phyloP scores from a whole-genome alignment of 1,140 invertebrate genomes.

The Kradibia gibbosae region DNA sequence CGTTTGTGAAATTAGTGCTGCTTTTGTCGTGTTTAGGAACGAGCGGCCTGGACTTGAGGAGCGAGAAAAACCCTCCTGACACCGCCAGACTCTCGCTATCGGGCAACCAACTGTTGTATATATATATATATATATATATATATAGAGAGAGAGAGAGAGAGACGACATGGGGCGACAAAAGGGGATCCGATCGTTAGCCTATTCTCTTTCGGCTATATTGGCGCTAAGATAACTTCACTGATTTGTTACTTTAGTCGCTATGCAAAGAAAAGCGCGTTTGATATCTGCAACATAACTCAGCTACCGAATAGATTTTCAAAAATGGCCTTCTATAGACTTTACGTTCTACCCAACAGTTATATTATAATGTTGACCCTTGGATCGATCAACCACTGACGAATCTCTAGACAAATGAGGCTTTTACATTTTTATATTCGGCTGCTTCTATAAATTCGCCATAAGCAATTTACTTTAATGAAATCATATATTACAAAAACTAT shows the following conservation, averaged over 20 bases:
- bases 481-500: too few relatives aligned
- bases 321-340: too few relatives aligned
- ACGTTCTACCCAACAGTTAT: too few relatives aligned
- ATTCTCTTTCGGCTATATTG: conserved; percentile 51
- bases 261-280: background rate
- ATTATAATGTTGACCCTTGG: too few relatives aligned
- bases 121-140: background rate
- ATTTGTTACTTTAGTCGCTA: background rate
- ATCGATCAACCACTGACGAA: too few relatives aligned
- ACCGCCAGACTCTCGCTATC: conserved; percentile 17
- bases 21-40: conserved; percentile 68
- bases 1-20: conserved; percentile 74
- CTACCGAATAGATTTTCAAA: too few relatives aligned
- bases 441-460: too few relatives aligned
- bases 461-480: too few relatives aligned
- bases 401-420: too few relatives aligned
- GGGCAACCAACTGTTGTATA: background rate
- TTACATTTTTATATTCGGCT: too few relatives aligned
- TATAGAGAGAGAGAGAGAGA: background rate
- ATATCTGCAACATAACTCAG: too few relatives aligned
- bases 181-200: conserved; percentile 32
- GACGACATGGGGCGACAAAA: background rate
- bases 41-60: conserved; percentile 48
- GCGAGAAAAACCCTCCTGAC: conserved; percentile 20
- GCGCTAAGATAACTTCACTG: background rate